phyloP scores from a whole-genome alignment of 2,888 invertebrate genomes.

The Blera fallax region DNA sequence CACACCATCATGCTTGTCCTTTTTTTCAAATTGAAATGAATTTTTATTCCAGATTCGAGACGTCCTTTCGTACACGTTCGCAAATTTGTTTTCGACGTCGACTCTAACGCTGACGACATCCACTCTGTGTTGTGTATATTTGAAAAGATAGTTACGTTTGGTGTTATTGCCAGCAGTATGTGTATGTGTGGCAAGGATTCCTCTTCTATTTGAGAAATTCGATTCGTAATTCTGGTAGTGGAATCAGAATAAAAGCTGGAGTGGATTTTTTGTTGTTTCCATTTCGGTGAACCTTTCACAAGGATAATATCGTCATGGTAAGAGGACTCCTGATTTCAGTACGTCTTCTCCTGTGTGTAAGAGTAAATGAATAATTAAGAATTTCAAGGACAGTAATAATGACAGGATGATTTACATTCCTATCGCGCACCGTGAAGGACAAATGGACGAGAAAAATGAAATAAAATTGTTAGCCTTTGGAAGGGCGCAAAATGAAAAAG shows the following conservation, averaged over 20 bases:
- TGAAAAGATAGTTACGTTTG: background rate
- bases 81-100: background rate
- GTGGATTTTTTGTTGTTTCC: background rate
- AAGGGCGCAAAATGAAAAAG: background rate
- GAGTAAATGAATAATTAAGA: conserved; percentile 12
- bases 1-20: background rate
- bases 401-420: conserved; percentile 46
- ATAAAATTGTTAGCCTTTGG: background rate
- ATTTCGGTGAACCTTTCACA: background rate
- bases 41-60: conserved; percentile 9
- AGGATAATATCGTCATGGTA: background rate
- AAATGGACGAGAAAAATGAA: conserved; percentile 25
- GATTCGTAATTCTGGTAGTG: background rate
- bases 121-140: background rate
- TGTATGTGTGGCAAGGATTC: background rate
- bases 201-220: background rate
- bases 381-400: conserved; percentile 26
- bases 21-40: background rate
- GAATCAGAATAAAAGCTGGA: background rate
- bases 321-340: background rate
- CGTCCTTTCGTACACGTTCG: background rate
- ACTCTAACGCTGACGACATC: background rate
- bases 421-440: background rate
- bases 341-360: background rate
- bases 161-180: background rate